A percentile compares a stretch with the other conserved stretches of the same genome.
Evolutionary conservation across 92 coral and sea anemone species (phyloP).

Genomic region (Scolanthus callimorphus): DNA sequence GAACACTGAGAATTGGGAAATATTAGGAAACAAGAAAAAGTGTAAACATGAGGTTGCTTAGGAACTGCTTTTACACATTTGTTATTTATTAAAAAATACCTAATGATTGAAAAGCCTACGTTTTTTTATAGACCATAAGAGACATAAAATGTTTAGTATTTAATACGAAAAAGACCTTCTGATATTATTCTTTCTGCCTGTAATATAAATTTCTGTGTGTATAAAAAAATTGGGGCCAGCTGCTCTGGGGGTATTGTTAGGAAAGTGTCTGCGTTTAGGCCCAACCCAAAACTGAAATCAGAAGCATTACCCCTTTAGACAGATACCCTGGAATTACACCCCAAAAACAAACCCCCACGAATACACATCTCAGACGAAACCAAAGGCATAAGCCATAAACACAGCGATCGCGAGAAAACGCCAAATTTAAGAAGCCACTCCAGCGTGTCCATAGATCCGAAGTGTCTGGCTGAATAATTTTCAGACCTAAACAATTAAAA

Average conservation of each 20-base stretch:
- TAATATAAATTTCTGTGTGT: too few species aligned
- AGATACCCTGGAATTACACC: background rate
- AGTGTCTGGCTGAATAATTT: conserved; percentile 30
- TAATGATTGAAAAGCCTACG: too few species aligned
- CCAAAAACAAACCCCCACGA: background rate
- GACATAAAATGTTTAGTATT: too few species aligned
- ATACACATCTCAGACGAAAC: background rate
- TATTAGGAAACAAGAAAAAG: too few species aligned
- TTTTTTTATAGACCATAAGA: too few species aligned
- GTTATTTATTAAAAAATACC: too few species aligned
- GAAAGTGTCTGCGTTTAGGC: background rate
- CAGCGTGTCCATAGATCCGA: conserved; percentile 15
- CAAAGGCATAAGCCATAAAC: background rate
- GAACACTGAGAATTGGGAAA: too few species aligned
- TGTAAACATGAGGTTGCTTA: too few species aligned
- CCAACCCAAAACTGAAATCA: background rate
- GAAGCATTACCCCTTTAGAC: background rate
- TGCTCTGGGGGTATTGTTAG: background rate
- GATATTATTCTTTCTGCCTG: too few species aligned
- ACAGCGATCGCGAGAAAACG: background rate
- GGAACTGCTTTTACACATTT: too few species aligned
- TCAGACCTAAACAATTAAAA: conserved; percentile 38
- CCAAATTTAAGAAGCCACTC: background rate
- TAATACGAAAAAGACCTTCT: too few species aligned
- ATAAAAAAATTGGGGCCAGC: too few species aligned